Base-by-base conservation (phyloP, 2,888 invertebrate species). In the Serripes groenlandicus region DNA sequence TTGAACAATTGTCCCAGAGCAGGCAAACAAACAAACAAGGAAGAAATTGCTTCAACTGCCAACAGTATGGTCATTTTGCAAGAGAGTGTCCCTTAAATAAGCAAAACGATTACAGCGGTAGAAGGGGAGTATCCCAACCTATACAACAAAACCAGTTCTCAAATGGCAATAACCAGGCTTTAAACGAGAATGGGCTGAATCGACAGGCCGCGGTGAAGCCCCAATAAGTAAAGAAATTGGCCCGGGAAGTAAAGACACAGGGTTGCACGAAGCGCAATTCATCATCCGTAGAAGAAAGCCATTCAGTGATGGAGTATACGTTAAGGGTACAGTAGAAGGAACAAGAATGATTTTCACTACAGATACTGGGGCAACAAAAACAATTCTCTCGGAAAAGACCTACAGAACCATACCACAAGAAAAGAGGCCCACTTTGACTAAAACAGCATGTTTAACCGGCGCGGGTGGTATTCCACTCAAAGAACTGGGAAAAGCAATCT, bases 391-490 rank as follows among this genome's bases (percentile, higher is more conserved):
- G 15, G 23, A 34, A 11, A 58, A 30, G 30, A 37, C 60, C 30
- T 73, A 21, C 32, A 30, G 60, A 3, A 23, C 21, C 7, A 58
- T 73, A 5, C 3, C 21, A 3, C 3, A 5, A 21, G 26, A 37
- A 4, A 26, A 26, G 18, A 34, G 42, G 28, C 77, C 77, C 11
- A 30, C 26, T 21, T 30, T 77, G 18, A 62, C 4, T 18, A 60
- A 49, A 35, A 30, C 73, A 23, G 30, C 52, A 1, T 37, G 58
- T 28, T 21, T 78, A 2, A 15, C 23, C 21, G 78, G 72, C 5
- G 52, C 78, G 0, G 76, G 83, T 9, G 81, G 64, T 9, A 71
- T 70, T 0, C 68, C 68, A 9, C 37, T 69, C n/a, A 78, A 37
- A 5, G 74, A 71, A 15, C 21, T 72, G 21, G 81, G 80, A 28